A percentile compares a stretch with the other conserved stretches of the same genome.
Conservation (phyloP, 2,888 invertebrate genomes). For the Callyntrura sp. region DNA sequence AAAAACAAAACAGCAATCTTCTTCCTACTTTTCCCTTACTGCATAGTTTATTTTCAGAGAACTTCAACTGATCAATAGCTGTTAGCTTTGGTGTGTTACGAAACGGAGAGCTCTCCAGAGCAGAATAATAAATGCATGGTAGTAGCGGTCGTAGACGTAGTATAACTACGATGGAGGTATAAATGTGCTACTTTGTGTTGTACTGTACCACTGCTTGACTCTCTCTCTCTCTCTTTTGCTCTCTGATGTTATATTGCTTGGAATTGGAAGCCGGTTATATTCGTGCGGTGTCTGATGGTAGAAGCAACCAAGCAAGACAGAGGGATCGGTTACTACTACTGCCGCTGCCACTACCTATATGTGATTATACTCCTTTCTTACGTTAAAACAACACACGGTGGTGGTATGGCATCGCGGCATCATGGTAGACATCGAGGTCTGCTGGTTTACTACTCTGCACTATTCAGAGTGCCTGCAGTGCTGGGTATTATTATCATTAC, state of each 20-base stretch:
- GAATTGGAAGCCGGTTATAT: constrained; percentile 42
- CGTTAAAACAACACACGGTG: constrained; percentile 27
- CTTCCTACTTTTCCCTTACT: background rate
- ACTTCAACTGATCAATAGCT: constrained; percentile 34
- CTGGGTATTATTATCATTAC: constrained; percentile 24
- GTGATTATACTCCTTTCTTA: background rate
- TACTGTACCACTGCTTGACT: background rate
- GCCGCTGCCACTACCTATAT: background rate
- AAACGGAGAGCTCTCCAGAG: background rate
- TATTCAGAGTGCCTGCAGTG: constrained; percentile 17
- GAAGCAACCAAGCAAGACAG: constrained; percentile 46
- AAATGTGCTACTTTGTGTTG: background rate
- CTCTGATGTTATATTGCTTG: constrained; percentile 31
- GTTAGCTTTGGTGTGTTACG: constrained; percentile 24
- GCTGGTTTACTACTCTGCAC: background rate
- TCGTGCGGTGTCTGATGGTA: constrained; percentile 15
- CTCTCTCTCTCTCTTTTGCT: background rate
- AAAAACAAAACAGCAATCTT: constrained; percentile 15
- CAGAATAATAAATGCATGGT: constrained; percentile 36
- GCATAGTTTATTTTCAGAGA: constrained; percentile 43
- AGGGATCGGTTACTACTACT: constrained; percentile 9
- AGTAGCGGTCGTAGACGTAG: background rate
- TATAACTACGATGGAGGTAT: background rate
- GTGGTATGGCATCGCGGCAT: constrained; percentile 31
- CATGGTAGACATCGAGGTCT: background rate